Percentiles rank a stretch among this genome's conserved stretches.
Conservation (phyloP, 2,113 vertebrate species). For the Seriola aureovittata region DNA sequence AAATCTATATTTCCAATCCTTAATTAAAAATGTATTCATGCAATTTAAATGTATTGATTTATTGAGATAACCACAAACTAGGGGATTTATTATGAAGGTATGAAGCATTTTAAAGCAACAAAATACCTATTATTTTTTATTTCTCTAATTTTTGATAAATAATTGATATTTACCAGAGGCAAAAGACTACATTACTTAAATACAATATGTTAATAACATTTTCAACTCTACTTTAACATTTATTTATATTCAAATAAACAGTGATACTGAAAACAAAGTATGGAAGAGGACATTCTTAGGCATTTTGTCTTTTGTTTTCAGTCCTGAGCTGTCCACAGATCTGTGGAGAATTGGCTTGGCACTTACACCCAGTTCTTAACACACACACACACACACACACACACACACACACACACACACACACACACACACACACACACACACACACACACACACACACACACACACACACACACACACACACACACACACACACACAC, state of each 20-base stretch:
- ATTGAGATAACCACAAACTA: not conserved
- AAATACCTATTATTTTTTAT: not conserved
- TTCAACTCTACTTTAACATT: not conserved
- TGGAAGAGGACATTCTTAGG: not conserved
- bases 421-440: constrained; percentile 28
- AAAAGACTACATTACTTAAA: too few species aligned
- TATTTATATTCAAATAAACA: not conserved
- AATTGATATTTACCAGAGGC: too few species aligned
- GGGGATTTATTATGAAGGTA: not conserved
- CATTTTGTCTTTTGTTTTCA: constrained; percentile 15
- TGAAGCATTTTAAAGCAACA: not conserved
- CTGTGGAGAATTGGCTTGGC: constrained; percentile 39
- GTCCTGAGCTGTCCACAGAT: constrained; percentile 12
- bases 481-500: constrained; percentile 30
- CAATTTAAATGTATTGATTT: not conserved
- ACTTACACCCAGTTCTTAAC: constrained; percentile 21
- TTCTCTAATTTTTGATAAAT: too few species aligned
- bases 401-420: constrained; percentile 34
- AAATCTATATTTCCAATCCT: not conserved
- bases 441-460: constrained; percentile 14
- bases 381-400: constrained; percentile 8
- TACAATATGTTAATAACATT: not conserved
- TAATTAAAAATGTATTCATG: too few species aligned
- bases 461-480: constrained; percentile 26
- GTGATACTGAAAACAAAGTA: not conserved